phyloP scores from a whole-genome alignment of 2,113 vertebrate species.

The Brachypodius melanocephalos region DNA sequence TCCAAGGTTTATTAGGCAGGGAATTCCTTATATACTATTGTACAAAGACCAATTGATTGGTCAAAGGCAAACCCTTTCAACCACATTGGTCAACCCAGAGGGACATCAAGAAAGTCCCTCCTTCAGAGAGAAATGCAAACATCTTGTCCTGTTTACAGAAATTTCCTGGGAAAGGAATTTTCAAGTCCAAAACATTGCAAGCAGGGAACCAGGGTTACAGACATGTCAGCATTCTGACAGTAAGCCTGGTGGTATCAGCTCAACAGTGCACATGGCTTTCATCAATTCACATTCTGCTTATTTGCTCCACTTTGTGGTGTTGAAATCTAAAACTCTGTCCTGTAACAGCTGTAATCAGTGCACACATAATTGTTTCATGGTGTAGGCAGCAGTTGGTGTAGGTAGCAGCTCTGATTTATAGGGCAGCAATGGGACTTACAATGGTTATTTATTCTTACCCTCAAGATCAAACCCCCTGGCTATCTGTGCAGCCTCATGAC shows the following conservation, averaged over 20 bases:
- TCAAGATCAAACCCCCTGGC: neutral
- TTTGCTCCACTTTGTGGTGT: neutral
- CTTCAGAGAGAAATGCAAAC: too few relatives aligned
- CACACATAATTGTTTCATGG: neutral
- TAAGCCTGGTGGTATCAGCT: neutral
- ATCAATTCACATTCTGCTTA: neutral
- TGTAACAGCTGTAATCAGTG: neutral
- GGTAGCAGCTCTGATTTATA: neutral
- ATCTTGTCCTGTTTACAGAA: too few relatives aligned
- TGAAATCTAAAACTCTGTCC: neutral
- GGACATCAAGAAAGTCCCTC: too few relatives aligned
- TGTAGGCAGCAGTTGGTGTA: neutral
- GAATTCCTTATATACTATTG: too few relatives aligned
- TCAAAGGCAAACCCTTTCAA: too few relatives aligned
- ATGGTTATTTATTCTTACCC: neutral
- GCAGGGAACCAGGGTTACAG: too few relatives aligned
- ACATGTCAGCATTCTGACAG: neutral
- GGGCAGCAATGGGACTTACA: neutral
- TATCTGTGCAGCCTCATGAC: neutral
- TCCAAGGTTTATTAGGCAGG: too few relatives aligned
- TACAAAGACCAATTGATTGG: too few relatives aligned
- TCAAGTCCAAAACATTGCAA: too few relatives aligned
- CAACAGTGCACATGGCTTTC: neutral
- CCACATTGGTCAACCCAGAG: too few relatives aligned
- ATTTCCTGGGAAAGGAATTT: too few relatives aligned